Evolutionary conservation across 2,888 invertebrate genomes (phyloP), one percentile per base, ranked within the genome.

Genomic region (Caenorhabditis becei): DNA sequence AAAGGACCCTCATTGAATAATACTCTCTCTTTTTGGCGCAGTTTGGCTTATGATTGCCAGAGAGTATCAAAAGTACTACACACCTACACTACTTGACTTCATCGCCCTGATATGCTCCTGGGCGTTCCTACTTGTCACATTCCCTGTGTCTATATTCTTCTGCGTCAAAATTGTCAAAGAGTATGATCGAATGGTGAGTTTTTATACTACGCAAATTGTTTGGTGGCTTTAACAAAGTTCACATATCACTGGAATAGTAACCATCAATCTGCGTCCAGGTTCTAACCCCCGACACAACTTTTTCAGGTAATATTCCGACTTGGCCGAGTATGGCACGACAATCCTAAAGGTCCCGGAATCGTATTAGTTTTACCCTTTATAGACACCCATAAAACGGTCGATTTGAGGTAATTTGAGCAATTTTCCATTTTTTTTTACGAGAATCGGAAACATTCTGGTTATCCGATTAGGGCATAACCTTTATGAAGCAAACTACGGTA

Each of bases 111-210:
- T 75, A 61, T 32, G 84, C 35, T 80, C 88, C 1, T 88, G 88
- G 82, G 26, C 88, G n/a, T 56, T 91, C 37, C 82, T 91, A 62
- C 49, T 91, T 26, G n/a, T 86, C 69, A 91, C 91, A 16, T 84
- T 91, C 32, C 91, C 91, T 7, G 69, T 91, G 49, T 91, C 91
- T 8, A 65, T 91, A 11, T 88, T 91, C 37, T 87, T 88, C 75
- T 89, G 89, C 53, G 75, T 89, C 35, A 86, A 88, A 79, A 86
- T 90, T 61, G 91, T 91, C 7, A 88, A 89, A 72, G 91, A 91
- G 74, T 91, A 91, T 83, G 91, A 91, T 71, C 58, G 91, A 72
- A 88, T 91, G 86, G 91, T 91, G 37, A 86, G 85, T 69, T 67
- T 1, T 2, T 24, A 0, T 24, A 16, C 11, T 35, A 11, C 44